Percentiles rank a stretch among this genome's conserved stretches.
Evolutionary conservation across 2,113 vertebrate genomes (phyloP).

Genomic region (Cyanoderma ruficeps): DNA sequence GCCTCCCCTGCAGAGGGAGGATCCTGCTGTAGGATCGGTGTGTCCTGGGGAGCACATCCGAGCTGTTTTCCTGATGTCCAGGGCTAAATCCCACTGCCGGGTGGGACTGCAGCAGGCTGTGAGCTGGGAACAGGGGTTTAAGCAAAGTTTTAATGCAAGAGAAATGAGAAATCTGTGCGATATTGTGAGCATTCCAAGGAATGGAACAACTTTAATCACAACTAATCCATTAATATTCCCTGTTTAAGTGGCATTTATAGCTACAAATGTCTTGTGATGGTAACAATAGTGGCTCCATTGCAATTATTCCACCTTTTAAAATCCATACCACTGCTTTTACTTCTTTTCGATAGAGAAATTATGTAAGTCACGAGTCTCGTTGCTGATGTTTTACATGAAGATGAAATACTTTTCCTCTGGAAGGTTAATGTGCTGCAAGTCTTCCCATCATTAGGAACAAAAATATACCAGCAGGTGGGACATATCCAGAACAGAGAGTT

Average conservation of each 20-base stretch:
- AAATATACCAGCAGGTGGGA: constrained; percentile 65
- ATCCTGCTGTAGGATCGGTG: not conserved
- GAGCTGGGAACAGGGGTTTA: not conserved
- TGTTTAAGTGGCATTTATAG: not conserved
- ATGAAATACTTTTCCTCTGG: constrained; percentile 31
- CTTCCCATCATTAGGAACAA: constrained; percentile 56
- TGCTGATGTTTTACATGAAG: constrained; percentile 12
- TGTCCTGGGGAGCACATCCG: not conserved
- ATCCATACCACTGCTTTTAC: not conserved
- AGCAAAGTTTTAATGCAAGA: not conserved
- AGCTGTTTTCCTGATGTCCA: not conserved
- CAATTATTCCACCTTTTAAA: not conserved
- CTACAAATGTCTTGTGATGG: not conserved
- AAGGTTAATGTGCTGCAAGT: constrained; percentile 58
- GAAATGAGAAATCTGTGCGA: not conserved
- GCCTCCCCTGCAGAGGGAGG: not conserved
- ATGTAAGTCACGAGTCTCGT: not conserved
- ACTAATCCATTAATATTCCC: not conserved
- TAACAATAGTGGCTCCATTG: not conserved
- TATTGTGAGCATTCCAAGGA: not conserved
- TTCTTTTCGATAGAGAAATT: not conserved
- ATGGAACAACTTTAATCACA: not conserved
- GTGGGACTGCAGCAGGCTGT: not conserved
- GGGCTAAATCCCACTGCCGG: not conserved
- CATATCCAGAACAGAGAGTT: constrained; percentile 31